phyloP scores from a whole-genome alignment of 2,113 vertebrate genomes.

The Hylia prasina region DNA sequence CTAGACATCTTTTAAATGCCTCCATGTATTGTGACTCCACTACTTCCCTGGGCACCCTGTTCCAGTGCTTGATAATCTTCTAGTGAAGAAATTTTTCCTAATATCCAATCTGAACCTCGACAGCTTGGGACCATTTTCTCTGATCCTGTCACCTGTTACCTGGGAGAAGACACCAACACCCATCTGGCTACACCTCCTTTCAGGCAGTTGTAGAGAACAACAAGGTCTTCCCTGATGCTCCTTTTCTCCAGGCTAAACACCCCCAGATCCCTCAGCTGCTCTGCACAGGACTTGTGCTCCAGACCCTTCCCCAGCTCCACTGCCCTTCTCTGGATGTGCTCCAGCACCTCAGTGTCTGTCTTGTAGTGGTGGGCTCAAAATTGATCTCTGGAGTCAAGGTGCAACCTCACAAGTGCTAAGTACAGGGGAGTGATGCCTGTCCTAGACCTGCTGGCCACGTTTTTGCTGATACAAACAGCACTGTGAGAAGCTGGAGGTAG shows the following conservation, averaged over 20 bases:
- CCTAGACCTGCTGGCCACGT: background rate
- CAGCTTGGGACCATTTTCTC: background rate
- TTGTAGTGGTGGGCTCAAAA: background rate
- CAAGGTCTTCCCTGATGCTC: rapidly evolving
- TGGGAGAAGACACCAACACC: background rate
- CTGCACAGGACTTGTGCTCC: background rate
- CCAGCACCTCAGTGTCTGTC: background rate
- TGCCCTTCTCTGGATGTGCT: background rate
- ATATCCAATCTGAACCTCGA: background rate
- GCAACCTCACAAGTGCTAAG: background rate
- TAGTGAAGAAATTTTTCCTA: background rate
- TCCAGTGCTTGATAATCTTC: background rate
- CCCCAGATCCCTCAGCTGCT: background rate
- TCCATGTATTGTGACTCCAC: background rate
- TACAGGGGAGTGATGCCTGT: background rate
- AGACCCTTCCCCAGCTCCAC: background rate
- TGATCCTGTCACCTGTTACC: background rate
- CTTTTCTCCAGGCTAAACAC: background rate
- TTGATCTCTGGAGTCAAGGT: background rate
- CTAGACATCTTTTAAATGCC: background rate
- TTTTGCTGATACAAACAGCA: background rate
- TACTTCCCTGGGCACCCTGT: background rate
- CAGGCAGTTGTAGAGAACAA: background rate
- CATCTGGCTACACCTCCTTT: background rate
- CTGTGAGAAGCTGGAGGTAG: background rate